Percentiles rank a stretch among this genome's conserved stretches.
Conservation (phyloP, 1,140 invertebrate genomes). For the Harpegnathos saltator region DNA sequence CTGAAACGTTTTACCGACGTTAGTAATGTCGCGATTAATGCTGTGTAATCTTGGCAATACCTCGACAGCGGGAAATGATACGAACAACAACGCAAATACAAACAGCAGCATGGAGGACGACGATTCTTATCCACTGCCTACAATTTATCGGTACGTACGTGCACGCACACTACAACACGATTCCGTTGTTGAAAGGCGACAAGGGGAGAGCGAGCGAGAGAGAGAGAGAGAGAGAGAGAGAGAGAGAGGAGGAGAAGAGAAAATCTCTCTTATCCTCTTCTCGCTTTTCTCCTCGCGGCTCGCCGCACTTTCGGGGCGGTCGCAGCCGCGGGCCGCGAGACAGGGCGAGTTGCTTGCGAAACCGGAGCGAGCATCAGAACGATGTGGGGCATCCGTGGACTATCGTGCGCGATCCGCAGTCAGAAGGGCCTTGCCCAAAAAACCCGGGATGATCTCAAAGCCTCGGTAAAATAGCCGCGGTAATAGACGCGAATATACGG, state of each 20-base stretch:
- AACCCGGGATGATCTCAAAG: not conserved
- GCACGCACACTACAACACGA: not conserved
- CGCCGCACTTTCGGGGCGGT: not conserved
- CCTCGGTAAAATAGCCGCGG: no score
- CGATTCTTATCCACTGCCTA: slow-evolving; percentile 92
- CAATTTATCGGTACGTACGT: slow-evolving; percentile 91
- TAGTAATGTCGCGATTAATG: slow-evolving; percentile 84
- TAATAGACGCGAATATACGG: no score
- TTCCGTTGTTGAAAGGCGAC: no score
- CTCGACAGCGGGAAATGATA: slow-evolving; percentile 87
- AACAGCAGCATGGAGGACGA: slow-evolving; percentile 89
- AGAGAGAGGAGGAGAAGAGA: no score
- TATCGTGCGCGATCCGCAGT: slow-evolving; percentile 15
- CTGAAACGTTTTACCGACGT: slow-evolving; percentile 15
- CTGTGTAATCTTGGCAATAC: slow-evolving; percentile 84
- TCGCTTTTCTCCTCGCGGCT: no score
- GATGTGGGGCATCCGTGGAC: not conserved
- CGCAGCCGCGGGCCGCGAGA: not conserved
- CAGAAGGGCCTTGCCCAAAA: not conserved
- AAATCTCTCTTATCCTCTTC: no score
- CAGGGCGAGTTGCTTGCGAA: not conserved
- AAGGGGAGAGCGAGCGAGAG: no score
- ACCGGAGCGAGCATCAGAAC: not conserved
- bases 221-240: no score
- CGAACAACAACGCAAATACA: slow-evolving; percentile 90